Percentiles rank a stretch among this genome's conserved stretches.
Evolutionary conservation across 2,113 vertebrate species (phyloP).

Genomic region (Thinocorus orbignyianus): DNA sequence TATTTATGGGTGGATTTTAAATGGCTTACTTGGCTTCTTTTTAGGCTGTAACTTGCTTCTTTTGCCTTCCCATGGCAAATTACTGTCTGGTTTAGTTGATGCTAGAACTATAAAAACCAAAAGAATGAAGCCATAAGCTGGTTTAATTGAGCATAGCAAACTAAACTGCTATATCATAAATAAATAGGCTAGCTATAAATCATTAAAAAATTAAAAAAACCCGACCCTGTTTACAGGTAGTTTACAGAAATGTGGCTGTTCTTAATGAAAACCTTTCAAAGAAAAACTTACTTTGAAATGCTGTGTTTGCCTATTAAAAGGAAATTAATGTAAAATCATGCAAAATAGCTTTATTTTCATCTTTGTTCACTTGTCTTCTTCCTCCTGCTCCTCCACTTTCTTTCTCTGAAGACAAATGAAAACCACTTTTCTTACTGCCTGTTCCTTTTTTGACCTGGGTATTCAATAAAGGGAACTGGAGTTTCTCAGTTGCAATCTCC

Average conservation of each 20-base stretch:
- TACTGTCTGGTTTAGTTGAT: neutral
- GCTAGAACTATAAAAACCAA: neutral
- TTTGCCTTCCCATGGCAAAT: neutral
- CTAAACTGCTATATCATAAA: neutral
- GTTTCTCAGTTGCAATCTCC: neutral
- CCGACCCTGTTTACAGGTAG: neutral
- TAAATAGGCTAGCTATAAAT: neutral
- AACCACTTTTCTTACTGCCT: neutral
- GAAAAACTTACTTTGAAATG: neutral
- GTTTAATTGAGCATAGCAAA: neutral
- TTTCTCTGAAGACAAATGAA: neutral
- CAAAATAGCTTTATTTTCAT: neutral
- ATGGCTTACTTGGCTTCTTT: neutral
- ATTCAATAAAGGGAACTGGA: neutral
- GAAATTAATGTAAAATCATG: neutral
- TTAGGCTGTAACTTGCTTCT: neutral
- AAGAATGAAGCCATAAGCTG: fast-evolving
- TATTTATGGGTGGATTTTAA: neutral
- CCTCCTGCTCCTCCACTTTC: neutral
- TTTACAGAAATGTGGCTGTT: neutral
- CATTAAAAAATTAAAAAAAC: neutral
- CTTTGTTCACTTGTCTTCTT: neutral
- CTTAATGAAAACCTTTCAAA: neutral
- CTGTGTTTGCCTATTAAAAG: neutral
- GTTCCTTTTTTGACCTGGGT: neutral